Percentiles rank a stretch among this genome's conserved stretches.
phyloP scores from a whole-genome alignment of 2,888 invertebrate species.

The Tetragnatha montana region DNA sequence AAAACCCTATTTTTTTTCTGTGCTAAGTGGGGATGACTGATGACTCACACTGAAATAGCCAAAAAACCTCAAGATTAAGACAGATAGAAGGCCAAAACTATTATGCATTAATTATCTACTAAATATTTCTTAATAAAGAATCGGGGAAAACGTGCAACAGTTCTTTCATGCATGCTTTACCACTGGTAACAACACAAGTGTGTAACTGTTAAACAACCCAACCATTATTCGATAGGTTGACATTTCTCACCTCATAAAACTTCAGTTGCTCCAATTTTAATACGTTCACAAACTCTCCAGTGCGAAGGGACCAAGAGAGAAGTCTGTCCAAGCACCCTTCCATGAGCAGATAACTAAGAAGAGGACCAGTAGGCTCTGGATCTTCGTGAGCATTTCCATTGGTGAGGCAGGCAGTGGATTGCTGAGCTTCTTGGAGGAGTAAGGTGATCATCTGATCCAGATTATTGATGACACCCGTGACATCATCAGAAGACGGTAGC shows the following conservation, averaged over 20 bases:
- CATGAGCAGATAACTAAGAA: slow-evolving; percentile 87
- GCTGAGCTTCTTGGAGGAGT: slow-evolving; percentile 84
- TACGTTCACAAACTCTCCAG: slow-evolving; percentile 89
- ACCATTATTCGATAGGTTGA: background rate
- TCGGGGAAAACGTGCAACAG: no score
- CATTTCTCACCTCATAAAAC: slow-evolving; percentile 82
- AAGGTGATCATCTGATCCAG: slow-evolving; percentile 92
- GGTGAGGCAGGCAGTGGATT: slow-evolving; percentile 70
- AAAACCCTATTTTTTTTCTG: no score
- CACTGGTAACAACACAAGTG: no score
- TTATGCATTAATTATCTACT: no score
- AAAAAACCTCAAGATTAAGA: no score
- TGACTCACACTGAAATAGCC: no score
- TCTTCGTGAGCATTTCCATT: slow-evolving; percentile 45
- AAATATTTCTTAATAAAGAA: no score
- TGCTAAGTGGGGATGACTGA: no score
- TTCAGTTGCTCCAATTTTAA: slow-evolving; percentile 91
- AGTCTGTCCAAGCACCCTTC: slow-evolving; percentile 91
- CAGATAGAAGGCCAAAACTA: no score
- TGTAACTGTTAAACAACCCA: no score
- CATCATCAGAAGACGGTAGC: slow-evolving; percentile 82
- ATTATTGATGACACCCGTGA: slow-evolving; percentile 92
- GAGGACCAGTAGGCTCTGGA: slow-evolving; percentile 76
- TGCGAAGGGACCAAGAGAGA: slow-evolving; percentile 88
- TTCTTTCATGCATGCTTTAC: no score